Conservation (phyloP, 2,797 vertebrate species). For the Lagocephalus sceleratus region DNA sequence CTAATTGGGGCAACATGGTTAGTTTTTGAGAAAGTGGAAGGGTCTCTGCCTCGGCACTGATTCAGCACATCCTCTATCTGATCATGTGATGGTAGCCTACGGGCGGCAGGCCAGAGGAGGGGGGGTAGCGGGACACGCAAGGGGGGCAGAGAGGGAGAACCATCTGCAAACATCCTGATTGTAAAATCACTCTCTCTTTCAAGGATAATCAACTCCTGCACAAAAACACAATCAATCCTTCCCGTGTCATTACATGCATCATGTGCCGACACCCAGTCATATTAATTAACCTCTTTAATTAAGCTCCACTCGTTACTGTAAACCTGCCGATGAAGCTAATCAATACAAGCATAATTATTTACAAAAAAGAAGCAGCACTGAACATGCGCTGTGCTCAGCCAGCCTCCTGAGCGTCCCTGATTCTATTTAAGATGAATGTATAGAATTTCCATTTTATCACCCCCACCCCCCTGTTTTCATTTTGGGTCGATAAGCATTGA, state of each 20-base stretch:
- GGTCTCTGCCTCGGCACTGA: conserved; percentile 23
- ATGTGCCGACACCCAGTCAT: conserved; percentile 35
- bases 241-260: conserved; percentile 40
- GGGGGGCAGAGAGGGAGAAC: background rate
- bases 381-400: background rate
- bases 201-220: conserved; percentile 33
- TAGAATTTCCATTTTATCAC: conserved; percentile 18
- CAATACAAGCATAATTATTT: conserved; percentile 48
- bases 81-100: conserved; percentile 3
- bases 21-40: conserved; percentile 23
- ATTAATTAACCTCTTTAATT: conserved; percentile 61
- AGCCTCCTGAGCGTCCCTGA: background rate
- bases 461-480: conserved; percentile 17
- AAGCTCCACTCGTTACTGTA: conserved; percentile 43
- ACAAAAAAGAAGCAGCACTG: conserved; percentile 4
- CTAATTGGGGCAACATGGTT: conserved; percentile 54
- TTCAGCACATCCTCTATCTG: background rate
- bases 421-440: conserved; percentile 32
- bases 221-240: conserved; percentile 18
- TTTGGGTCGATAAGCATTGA: conserved; percentile 41
- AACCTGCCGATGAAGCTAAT: conserved; percentile 42
- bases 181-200: conserved; percentile 26
- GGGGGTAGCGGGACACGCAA: no score
- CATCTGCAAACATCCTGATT: conserved; percentile 7
- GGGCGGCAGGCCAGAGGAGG: no score